Base-by-base conservation (phyloP, 2,888 invertebrate genomes). In the Caenorhabditis sp. region DNA sequence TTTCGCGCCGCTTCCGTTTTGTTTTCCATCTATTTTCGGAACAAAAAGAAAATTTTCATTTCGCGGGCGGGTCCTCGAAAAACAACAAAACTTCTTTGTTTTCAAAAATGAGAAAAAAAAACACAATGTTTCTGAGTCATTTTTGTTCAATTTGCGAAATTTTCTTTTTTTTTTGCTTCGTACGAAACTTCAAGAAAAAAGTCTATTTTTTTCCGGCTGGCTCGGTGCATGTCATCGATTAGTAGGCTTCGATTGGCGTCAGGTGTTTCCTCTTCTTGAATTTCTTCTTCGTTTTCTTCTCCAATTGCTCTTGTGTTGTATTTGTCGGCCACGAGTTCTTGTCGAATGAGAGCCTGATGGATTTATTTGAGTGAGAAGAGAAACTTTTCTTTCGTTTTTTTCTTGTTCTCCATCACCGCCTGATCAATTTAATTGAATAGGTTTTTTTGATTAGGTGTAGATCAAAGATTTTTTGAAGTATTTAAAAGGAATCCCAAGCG, bases 361-460 rank as follows among this genome's bases (percentile, higher is more conserved):
- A 43, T 43, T 43, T 43, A 43, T 43, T 43, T 43, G 43, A 43
- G 43, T 43, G 43, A 43, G 43, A 43, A 43, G 43, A 43, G 43
- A 43, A 43, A 43, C 43, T 12, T 43, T n/a, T 17, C 10, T 43
- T 12, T 6, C 17, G 43, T 43, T 43, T 43, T 43, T 43, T 43
- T 43, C 43, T 43, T 36, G 5, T 12, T 36, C 12, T 12, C 12
- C 14, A 10, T 43, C 17, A 3, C 43, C 43, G 43, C 43, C 43
- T 43, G 43, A 43, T 43, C 43, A 17, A 12, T 43, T 43, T 43
- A 43, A 43, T 43, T 43, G 14, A 12, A 12, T 43, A 3, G 6
- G 6, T 43, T 17, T 43, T 14, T 17, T 43, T 43, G 5, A 43
- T 43, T 17, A 3, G 43, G 14, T 3, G 17, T 43, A 43, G 43